Evolutionary conservation across 2,113 vertebrate genomes (phyloP).

Genomic region (Euleptes europaea): DNA sequence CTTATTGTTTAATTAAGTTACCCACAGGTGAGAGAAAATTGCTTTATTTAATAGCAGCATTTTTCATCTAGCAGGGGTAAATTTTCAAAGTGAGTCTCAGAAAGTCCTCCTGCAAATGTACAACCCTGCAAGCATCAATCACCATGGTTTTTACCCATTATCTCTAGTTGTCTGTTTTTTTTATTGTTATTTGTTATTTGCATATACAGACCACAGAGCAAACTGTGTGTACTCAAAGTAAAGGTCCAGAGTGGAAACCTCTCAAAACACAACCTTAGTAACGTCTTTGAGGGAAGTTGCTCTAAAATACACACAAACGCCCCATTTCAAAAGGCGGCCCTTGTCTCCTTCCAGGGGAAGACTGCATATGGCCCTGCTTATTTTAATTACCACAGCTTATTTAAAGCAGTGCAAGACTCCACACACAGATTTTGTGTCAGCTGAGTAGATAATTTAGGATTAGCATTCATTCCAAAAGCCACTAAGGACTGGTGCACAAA

Average conservation of each 20-base stretch:
- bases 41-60: constrained; percentile 20
- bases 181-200: not conserved
- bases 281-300: not conserved
- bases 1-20: constrained; percentile 68
- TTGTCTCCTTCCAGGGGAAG: not conserved
- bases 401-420: not conserved
- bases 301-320: not conserved
- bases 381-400: not conserved
- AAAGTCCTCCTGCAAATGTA: not conserved
- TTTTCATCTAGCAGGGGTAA: accelerated
- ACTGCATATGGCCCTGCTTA: not conserved
- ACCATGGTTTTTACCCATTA: not conserved
- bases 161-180: not conserved
- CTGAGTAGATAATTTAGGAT: not conserved
- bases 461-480: not conserved
- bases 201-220: not conserved
- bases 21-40: constrained; percentile 55
- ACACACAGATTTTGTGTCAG: not conserved
- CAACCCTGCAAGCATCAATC: not conserved
- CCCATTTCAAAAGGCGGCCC: not conserved
- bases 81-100: not conserved
- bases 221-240: not conserved
- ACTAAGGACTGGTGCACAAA: too few species aligned
- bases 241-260: not conserved
- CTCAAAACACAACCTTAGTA: not conserved